Percentiles rank a stretch among this genome's conserved stretches.
These are phyloP conservation scores for Synergus laeviventris DNA, from an alignment of 2,888 invertebrate genomes.

Conservation along the genomic window DNA sequence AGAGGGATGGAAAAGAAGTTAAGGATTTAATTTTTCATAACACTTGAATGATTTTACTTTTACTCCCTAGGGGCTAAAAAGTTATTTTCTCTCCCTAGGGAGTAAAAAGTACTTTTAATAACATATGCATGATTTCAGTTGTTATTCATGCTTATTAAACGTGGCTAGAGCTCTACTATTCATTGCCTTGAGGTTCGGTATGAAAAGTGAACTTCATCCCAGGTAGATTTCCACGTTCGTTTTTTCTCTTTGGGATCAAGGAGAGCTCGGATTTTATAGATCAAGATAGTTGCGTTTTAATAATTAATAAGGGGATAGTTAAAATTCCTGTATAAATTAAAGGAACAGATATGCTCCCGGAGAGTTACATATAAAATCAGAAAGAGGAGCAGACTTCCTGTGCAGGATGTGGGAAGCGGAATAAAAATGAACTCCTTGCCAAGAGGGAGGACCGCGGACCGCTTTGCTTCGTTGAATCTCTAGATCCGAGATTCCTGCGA, in stretches of 20 bases:
- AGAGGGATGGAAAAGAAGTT: no score
- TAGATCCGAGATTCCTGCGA: slow-evolving; percentile 23
- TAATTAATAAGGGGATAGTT: background rate
- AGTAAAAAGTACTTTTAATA: no score
- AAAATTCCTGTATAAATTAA: slow-evolving; percentile 9
- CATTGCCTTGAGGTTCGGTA: no score
- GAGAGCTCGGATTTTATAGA: background rate
- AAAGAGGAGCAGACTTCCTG: slow-evolving; percentile 20
- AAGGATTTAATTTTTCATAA: no score
- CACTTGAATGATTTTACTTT: no score
- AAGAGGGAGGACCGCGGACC: background rate
- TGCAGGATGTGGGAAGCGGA: slow-evolving; percentile 11
- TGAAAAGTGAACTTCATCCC: no score
- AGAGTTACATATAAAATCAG: slow-evolving; percentile 2
- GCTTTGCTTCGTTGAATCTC: slow-evolving; percentile 7
- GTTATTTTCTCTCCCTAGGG: no score
- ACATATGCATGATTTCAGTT: no score
- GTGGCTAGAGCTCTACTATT: no score
- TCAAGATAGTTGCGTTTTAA: background rate
- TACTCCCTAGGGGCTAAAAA: no score
- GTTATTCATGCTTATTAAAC: no score
- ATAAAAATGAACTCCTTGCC: slow-evolving; percentile 20
- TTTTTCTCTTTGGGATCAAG: background rate
- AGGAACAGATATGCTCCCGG: slow-evolving; percentile 15
- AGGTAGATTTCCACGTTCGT: no score